Evolutionary conservation across 1,140 invertebrate species (phyloP).

Genomic region (Colletes latitarsis): DNA sequence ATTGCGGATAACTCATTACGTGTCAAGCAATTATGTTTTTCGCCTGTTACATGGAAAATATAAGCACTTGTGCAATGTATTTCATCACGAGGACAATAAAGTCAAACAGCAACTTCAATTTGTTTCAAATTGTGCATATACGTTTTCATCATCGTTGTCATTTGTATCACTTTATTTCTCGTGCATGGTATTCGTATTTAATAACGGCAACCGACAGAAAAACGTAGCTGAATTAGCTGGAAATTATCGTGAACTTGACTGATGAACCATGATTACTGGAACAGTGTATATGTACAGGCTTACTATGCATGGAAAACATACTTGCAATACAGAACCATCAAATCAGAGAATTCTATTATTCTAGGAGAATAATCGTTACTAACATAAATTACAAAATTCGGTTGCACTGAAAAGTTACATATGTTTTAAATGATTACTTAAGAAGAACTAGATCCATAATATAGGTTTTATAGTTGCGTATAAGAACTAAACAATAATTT

Average conservation of each 20-base stretch:
- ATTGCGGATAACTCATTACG: constrained; percentile 5
- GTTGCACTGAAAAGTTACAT: too few relatives aligned
- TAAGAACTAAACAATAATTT: too few relatives aligned
- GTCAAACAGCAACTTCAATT: constrained; percentile 22
- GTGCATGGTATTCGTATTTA: constrained; percentile 13
- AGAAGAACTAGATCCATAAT: too few relatives aligned
- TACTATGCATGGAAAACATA: too few relatives aligned
- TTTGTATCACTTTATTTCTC: constrained; percentile 19
- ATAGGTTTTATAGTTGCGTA: too few relatives aligned
- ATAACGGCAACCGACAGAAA: constrained; percentile 10
- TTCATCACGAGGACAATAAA: constrained; percentile 28
- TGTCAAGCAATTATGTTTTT: constrained; percentile 5
- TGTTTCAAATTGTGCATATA: constrained; percentile 21
- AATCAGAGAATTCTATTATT: too few relatives aligned
- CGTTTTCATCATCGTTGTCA: constrained; percentile 39
- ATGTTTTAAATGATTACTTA: too few relatives aligned
- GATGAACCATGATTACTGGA: too few relatives aligned
- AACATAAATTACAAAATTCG: too few relatives aligned
- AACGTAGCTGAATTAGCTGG: constrained; percentile 39
- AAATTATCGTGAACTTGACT: constrained; percentile 18
- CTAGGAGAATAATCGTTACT: too few relatives aligned
- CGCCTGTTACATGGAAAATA: neutral
- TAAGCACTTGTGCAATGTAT: neutral
- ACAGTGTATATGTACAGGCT: too few relatives aligned
- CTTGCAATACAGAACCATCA: too few relatives aligned